Conservation (phyloP, 2,888 invertebrate genomes). For the Zaprionus lineosus region DNA sequence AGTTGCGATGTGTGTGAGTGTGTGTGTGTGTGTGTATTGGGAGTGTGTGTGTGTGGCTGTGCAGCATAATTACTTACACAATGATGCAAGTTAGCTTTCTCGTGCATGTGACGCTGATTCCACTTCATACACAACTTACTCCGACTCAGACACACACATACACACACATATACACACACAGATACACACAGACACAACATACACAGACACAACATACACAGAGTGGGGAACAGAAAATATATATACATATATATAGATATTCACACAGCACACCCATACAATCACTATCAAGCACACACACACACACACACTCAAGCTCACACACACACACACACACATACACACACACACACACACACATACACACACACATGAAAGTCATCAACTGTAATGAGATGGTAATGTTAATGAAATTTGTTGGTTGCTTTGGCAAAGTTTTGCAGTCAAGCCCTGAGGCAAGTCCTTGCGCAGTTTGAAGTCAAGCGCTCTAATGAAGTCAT, state of each 20-base stretch:
- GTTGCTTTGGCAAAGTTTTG: constrained; percentile 52
- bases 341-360: constrained; percentile 6
- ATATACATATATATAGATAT: constrained; percentile 3
- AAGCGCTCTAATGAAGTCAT: constrained; percentile 75
- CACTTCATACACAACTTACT: background rate
- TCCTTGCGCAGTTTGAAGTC: constrained; percentile 34
- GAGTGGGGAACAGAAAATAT: too few relatives aligned
- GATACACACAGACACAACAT: background rate
- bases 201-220: constrained; percentile 7
- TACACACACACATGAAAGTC: constrained; percentile 39
- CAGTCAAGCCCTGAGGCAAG: constrained; percentile 13
- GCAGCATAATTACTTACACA: constrained; percentile 13
- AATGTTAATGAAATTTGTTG: constrained; percentile 77
- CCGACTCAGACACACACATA: background rate
- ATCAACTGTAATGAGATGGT: constrained; percentile 73
- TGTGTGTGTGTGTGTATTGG: background rate
- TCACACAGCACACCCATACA: too few relatives aligned
- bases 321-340: background rate
- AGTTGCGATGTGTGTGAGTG: background rate
- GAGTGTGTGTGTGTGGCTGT: background rate
- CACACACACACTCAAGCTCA: constrained; percentile 5
- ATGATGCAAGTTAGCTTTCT: constrained; percentile 7
- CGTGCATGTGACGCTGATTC: constrained; percentile 9
- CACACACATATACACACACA: constrained; percentile 7
- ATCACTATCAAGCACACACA: constrained; percentile 8